Conservation (phyloP, 2,113 vertebrate genomes). For the Limanda limanda region DNA sequence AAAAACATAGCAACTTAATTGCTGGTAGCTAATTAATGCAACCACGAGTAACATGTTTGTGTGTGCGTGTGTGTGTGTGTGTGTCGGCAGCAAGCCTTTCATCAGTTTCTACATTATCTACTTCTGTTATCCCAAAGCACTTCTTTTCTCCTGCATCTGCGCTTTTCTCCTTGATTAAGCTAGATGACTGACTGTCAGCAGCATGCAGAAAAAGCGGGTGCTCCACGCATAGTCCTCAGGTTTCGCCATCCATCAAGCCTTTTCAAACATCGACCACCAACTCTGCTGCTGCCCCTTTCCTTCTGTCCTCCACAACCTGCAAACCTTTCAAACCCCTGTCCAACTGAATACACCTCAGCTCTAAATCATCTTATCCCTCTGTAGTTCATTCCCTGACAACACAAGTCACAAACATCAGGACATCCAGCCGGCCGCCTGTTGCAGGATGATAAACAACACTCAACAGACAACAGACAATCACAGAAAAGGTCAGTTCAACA, state of each 20-base stretch:
- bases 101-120: not conserved
- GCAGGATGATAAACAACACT: constrained; percentile 8
- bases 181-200: constrained; percentile 21
- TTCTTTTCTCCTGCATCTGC: not conserved
- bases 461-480: constrained; percentile 38
- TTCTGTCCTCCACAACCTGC: too few species aligned
- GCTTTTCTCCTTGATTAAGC: not conserved
- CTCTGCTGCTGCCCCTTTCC: not conserved
- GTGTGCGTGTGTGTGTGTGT: not conserved
- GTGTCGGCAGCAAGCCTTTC: not conserved
- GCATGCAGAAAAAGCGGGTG: constrained; percentile 71
- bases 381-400: not conserved
- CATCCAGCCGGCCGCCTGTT: constrained; percentile 4
- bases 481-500: constrained; percentile 58
- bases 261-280: constrained; percentile 47
- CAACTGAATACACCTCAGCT: not conserved
- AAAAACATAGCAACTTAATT: not conserved
- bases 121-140: not conserved
- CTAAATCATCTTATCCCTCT: not conserved
- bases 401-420: not conserved
- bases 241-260: constrained; percentile 19
- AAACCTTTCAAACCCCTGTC: too few species aligned
- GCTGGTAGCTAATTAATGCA: not conserved
- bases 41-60: not conserved
- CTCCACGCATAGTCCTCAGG: constrained; percentile 52